phyloP scores from a whole-genome alignment of 2,797 vertebrate species.

The Liasis olivaceus region DNA sequence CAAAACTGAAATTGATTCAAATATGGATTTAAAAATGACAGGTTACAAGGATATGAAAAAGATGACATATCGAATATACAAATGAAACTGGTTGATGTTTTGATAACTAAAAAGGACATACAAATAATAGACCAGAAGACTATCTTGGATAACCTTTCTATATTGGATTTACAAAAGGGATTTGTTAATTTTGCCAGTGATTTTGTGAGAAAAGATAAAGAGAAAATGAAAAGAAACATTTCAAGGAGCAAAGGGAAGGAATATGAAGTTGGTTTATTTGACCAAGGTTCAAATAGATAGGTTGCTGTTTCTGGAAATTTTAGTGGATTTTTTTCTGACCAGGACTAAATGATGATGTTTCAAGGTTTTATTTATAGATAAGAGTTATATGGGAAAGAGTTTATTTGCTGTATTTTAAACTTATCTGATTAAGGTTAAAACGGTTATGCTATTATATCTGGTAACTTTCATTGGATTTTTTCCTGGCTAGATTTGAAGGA shows the following conservation, averaged over 20 bases:
- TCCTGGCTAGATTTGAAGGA: background rate
- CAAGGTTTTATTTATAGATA: background rate
- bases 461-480: background rate
- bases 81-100: background rate
- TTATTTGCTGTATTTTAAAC: background rate
- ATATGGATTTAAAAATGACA: too few relatives aligned
- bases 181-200: background rate
- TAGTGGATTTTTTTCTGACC: background rate
- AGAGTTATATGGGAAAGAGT: background rate
- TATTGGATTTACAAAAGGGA: background rate
- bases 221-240: background rate
- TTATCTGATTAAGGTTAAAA: background rate
- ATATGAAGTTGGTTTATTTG: background rate
- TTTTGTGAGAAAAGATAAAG: background rate
- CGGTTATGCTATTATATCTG: background rate
- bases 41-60: background rate
- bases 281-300: background rate
- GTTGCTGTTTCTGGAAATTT: background rate
- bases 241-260: background rate
- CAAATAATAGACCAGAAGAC: background rate
- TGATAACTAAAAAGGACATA: background rate
- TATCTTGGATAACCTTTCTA: background rate
- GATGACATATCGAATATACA: background rate
- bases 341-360: background rate
- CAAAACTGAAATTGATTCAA: too few relatives aligned